Percentiles rank a stretch among this genome's conserved stretches.
These are phyloP conservation scores for Melanostoma scalare DNA, from an alignment of 2,888 invertebrate species.

Conservation along the genomic window DNA sequence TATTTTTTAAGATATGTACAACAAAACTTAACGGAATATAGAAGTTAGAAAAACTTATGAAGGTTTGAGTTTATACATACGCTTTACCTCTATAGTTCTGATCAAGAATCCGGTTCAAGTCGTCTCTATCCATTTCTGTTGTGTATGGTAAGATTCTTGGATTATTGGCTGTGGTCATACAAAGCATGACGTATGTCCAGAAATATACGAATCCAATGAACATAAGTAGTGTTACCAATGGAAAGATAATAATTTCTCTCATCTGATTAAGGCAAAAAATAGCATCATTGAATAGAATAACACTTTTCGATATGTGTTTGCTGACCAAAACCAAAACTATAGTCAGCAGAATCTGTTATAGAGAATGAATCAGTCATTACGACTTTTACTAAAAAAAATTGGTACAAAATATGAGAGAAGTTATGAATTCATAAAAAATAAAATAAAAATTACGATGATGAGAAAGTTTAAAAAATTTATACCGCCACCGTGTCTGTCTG, in stretches of 20 bases:
- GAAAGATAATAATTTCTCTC: constrained; percentile 92
- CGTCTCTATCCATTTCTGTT: constrained; percentile 67
- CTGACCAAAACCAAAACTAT: constrained; percentile 89
- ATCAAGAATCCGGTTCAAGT: constrained; percentile 58
- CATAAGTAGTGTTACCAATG: constrained; percentile 90
- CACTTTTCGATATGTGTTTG: constrained; percentile 90
- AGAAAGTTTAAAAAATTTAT: too few species aligned
- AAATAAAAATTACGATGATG: too few species aligned
- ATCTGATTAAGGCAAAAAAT: constrained; percentile 92
- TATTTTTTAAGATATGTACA: too few species aligned
- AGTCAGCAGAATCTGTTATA: constrained; percentile 83
- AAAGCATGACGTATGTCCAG: constrained; percentile 93
- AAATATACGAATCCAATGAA: constrained; percentile 90
- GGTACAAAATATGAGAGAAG: too few species aligned
- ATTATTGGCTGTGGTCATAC: constrained; percentile 90
- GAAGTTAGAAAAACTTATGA: too few species aligned
- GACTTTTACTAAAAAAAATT: too few species aligned
- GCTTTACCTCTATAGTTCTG: constrained; percentile 76
- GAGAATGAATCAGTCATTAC: background rate
- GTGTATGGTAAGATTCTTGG: constrained; percentile 81
- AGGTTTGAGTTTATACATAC: constrained; percentile 27
- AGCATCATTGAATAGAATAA: constrained; percentile 93
- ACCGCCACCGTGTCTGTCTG: too few species aligned
- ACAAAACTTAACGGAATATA: too few species aligned
- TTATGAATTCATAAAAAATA: too few species aligned